phyloP scores from a whole-genome alignment of 1,140 invertebrate species.

The Notospermus geniculatus region DNA sequence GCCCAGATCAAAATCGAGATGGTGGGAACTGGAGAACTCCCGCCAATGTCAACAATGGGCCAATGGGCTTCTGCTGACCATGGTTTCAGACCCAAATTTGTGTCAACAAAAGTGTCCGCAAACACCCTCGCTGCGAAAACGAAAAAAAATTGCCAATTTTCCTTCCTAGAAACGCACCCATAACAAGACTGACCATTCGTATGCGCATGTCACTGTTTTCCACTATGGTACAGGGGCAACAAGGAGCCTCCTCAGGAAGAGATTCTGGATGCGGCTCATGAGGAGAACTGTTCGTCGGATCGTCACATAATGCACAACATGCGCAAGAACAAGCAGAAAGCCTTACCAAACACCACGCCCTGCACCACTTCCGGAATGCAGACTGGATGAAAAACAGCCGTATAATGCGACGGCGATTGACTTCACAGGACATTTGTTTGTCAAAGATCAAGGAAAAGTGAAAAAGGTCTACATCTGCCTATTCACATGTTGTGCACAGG shows the following conservation, averaged over 20 bases:
- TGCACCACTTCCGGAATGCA: background rate
- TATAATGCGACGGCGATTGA: slow-evolving; percentile 5
- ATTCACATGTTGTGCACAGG: slow-evolving; percentile 3
- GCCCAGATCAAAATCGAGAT: too few relatives aligned
- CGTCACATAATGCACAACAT: background rate
- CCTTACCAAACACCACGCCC: background rate
- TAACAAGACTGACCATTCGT: background rate
- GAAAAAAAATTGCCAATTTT: background rate
- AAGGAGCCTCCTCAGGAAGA: background rate
- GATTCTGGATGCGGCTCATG: background rate
- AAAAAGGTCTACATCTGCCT: background rate
- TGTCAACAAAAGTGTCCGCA: background rate
- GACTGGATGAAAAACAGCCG: background rate
- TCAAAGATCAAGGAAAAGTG: background rate
- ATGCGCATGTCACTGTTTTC: background rate
- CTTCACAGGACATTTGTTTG: slow-evolving; percentile 4
- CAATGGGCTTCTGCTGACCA: too few relatives aligned
- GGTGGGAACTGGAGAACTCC: too few relatives aligned
- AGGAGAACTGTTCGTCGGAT: background rate
- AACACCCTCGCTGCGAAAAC: background rate
- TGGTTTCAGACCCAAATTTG: too few relatives aligned
- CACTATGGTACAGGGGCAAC: slow-evolving; percentile 2
- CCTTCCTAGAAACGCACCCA: background rate
- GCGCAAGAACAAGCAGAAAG: background rate
- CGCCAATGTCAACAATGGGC: too few relatives aligned